phyloP scores from a whole-genome alignment of 2,888 invertebrate species.

The Harmothoe impar region DNA sequence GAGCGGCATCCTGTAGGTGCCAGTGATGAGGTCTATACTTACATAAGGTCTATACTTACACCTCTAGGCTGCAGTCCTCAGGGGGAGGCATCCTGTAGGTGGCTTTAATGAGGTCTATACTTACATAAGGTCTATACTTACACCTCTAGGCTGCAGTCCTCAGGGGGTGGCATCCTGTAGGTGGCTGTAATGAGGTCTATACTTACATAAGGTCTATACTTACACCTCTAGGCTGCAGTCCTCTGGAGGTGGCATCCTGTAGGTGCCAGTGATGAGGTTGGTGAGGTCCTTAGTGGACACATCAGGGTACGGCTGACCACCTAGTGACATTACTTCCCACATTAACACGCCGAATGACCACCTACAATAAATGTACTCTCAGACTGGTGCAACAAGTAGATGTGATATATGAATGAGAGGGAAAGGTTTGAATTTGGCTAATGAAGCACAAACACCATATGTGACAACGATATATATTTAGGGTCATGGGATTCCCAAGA shows the following conservation, averaged over 20 bases:
- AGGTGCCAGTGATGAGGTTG: background rate
- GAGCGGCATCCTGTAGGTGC: too few species aligned
- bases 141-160: background rate
- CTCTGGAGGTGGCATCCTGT: conserved; percentile 32
- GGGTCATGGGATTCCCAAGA: too few species aligned
- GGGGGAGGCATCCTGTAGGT: too few species aligned
- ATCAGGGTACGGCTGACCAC: conserved; percentile 50
- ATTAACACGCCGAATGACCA: conserved; percentile 48
- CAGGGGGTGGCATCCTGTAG: conserved; percentile 26
- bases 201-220: background rate
- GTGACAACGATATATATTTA: too few species aligned
- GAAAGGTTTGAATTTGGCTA: background rate
- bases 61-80: too few species aligned
- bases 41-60: too few species aligned
- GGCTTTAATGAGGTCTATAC: too few species aligned
- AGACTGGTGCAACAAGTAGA: background rate
- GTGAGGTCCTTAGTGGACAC: background rate
- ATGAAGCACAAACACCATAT: too few species aligned
- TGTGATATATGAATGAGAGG: background rate
- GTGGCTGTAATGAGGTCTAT: background rate
- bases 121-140: background rate
- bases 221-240: conserved; percentile 1
- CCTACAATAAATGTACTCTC: background rate
- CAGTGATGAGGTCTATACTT: too few species aligned
- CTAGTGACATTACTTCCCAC: conserved; percentile 41